Evolutionary conservation across 1,140 invertebrate genomes (phyloP).

Genomic region (Aphaenogaster rudis): DNA sequence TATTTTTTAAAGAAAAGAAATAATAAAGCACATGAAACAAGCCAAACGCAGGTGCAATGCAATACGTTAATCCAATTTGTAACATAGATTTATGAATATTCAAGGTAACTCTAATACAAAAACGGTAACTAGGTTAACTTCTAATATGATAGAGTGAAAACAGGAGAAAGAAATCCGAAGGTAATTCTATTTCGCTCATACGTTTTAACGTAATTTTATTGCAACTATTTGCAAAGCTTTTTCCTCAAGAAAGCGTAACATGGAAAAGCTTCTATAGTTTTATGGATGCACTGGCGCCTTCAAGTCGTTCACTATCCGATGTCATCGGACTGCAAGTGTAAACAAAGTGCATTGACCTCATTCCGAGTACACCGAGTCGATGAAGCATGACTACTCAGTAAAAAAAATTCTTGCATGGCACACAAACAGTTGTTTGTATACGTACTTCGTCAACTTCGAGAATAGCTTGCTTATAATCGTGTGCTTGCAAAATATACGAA

Average conservation of each 20-base stretch:
- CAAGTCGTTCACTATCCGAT: not conserved
- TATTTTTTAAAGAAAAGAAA: not conserved
- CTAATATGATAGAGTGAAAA: not conserved
- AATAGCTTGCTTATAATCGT: not conserved
- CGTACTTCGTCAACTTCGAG: not conserved
- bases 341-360: conserved; percentile 37
- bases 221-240: conserved; percentile 16
- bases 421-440: conserved; percentile 5
- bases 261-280: conserved; percentile 20
- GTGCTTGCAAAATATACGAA: not conserved
- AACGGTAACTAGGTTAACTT: not conserved
- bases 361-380: conserved; percentile 26
- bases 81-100: not conserved
- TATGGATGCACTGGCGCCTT: not conserved
- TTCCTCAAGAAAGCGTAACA: not conserved
- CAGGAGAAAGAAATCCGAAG: not conserved
- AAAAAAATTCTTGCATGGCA: conserved; percentile 18
- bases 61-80: not conserved
- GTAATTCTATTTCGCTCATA: not conserved
- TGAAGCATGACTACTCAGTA: conserved; percentile 21
- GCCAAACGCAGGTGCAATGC: not conserved
- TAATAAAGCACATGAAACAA: not conserved
- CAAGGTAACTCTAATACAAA: not conserved
- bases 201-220: not conserved
- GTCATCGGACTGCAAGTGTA: conserved; percentile 42